These are phyloP conservation scores for Saimiri boliviensis DNA, from an alignment of 2,113 vertebrate species.

Conservation along the genomic window DNA sequence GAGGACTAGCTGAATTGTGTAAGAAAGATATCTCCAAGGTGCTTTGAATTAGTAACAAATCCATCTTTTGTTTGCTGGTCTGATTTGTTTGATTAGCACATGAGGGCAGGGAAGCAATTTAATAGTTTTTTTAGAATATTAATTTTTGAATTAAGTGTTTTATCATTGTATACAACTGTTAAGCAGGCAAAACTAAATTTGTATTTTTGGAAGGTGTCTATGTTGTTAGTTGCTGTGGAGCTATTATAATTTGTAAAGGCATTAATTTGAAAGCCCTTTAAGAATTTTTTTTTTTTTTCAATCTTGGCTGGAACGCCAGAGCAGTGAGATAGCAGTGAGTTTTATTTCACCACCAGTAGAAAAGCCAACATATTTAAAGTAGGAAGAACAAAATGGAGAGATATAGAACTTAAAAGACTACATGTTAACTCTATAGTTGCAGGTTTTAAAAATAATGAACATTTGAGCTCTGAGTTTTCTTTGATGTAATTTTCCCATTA, in stretches of 20 bases:
- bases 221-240: not conserved
- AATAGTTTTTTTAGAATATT: not conserved
- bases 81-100: not conserved
- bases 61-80: not conserved
- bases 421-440: not conserved
- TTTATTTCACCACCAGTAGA: not conserved
- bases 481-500: too few relatives aligned
- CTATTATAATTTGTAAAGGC: not conserved
- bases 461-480: too few relatives aligned
- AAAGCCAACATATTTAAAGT: not conserved
- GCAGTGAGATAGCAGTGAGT: not conserved
- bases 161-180: not conserved
- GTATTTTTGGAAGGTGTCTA: not conserved
- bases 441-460: not conserved
- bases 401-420: not conserved
- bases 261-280: not conserved
- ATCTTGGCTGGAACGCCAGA: not conserved
- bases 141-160: not conserved
- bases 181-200: not conserved
- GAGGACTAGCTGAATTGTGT: not conserved
- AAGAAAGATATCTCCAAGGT: not conserved
- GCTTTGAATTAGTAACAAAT: not conserved
- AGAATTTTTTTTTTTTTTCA: not conserved
- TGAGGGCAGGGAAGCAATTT: not conserved
- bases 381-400: not conserved